Percentiles rank a stretch among this genome's conserved stretches.
phyloP scores from a whole-genome alignment of 2,888 invertebrate species.

The Gibbula magus region DNA sequence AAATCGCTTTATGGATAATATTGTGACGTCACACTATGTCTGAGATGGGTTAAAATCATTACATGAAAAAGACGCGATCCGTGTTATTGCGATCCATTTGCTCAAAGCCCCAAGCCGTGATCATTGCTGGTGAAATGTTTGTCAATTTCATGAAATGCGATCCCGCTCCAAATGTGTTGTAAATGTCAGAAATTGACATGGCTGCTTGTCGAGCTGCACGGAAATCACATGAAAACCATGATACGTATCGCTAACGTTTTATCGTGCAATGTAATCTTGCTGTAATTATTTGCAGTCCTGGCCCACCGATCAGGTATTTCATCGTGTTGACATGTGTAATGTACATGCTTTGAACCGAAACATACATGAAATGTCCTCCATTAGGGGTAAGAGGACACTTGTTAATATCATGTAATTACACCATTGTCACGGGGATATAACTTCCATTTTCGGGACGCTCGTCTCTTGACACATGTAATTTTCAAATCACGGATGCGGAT shows the following conservation, averaged over 20 bases:
- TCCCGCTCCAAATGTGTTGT: neutral
- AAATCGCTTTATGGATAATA: too few species aligned
- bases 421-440: slow-evolving; percentile 5
- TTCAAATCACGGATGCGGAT: too few species aligned
- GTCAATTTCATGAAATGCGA: slow-evolving; percentile 19
- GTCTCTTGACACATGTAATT: too few species aligned
- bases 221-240: slow-evolving; percentile 8
- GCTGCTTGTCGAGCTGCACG: too few species aligned
- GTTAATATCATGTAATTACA: slow-evolving; percentile 18
- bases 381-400: slow-evolving; percentile 16
- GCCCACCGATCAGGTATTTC: neutral
- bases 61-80: too few species aligned
- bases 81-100: neutral
- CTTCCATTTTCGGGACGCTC: neutral
- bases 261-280: slow-evolving; percentile 4
- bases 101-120: neutral
- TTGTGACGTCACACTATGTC: too few species aligned
- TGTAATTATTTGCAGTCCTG: slow-evolving; percentile 6
- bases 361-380: slow-evolving; percentile 13
- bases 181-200: neutral
- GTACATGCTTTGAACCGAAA: slow-evolving; percentile 21
- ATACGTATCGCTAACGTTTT: neutral
- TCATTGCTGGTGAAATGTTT: slow-evolving; percentile 10
- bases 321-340: slow-evolving; percentile 14
- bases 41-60: too few species aligned